A percentile compares a stretch with the other conserved stretches of the same genome.
Conservation (phyloP, 2,797 vertebrate genomes). For the Stomatorhinus walkeri region DNA sequence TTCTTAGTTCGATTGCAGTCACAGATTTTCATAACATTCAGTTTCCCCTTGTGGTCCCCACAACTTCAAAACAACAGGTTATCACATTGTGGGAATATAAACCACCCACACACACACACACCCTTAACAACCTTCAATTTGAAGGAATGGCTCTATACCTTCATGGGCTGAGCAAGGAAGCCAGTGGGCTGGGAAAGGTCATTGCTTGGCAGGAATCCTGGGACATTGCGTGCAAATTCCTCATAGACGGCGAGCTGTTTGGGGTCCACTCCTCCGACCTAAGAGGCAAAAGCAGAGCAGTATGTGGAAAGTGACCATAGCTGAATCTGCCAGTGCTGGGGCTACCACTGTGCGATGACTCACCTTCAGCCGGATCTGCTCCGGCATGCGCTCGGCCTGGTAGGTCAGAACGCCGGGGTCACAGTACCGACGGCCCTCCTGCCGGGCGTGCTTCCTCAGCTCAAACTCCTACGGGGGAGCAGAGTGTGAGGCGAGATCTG, state of each 20-base stretch:
- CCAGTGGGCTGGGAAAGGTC: slow-evolving; percentile 95
- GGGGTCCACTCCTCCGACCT: slow-evolving; percentile 96
- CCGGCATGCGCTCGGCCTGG: slow-evolving; percentile 98
- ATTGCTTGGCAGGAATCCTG: slow-evolving; percentile 94
- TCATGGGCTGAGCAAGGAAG: slow-evolving; percentile 97
- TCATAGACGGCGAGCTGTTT: slow-evolving; percentile 98
- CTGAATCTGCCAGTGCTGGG: background rate
- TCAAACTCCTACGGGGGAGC: slow-evolving; percentile 80
- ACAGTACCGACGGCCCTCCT: slow-evolving; percentile 94
- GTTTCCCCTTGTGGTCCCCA: background rate
- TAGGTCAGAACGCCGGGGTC: slow-evolving; percentile 96
- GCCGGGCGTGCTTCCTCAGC: slow-evolving; percentile 90
- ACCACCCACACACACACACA: background rate
- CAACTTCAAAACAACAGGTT: background rate
- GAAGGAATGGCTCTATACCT: slow-evolving; percentile 58
- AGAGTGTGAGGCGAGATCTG: background rate
- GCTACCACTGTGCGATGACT: background rate
- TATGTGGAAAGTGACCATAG: background rate
- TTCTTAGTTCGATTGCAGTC: background rate
- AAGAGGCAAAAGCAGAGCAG: background rate
- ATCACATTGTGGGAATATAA: background rate
- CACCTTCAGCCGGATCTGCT: slow-evolving; percentile 95
- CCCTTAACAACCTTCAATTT: background rate
- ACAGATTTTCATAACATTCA: background rate
- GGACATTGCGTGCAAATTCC: slow-evolving; percentile 96